phyloP scores from a whole-genome alignment of 2,888 invertebrate species.

The Drosophila planitibia region DNA sequence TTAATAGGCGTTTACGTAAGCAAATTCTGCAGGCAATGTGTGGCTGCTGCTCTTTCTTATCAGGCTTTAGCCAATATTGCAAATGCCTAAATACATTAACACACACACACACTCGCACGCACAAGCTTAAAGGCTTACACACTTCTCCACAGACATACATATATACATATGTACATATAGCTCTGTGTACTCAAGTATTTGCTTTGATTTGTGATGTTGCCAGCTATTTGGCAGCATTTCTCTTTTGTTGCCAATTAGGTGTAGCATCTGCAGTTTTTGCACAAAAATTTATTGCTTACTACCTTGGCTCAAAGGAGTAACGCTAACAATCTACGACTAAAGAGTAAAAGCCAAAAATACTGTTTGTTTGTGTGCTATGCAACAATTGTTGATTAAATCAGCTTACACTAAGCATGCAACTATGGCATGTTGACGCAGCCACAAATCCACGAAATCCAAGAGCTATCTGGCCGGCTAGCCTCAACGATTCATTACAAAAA shows the following conservation, averaged over 20 bases:
- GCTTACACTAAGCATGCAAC: slow-evolving; percentile 29
- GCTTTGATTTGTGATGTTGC: slow-evolving; percentile 13
- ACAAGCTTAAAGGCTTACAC: slow-evolving; percentile 2
- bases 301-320: not conserved
- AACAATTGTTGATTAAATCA: slow-evolving; percentile 51
- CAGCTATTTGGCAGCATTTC: slow-evolving; percentile 6
- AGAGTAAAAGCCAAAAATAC: slow-evolving; percentile 2
- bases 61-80: slow-evolving; percentile 58
- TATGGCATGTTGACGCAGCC: slow-evolving; percentile 45
- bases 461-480: slow-evolving; percentile 1
- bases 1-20: slow-evolving; percentile 62
- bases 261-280: slow-evolving; percentile 8
- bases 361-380: slow-evolving; percentile 33
- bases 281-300: slow-evolving; percentile 1
- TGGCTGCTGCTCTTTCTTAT: slow-evolving; percentile 20
- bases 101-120: slow-evolving; percentile 20
- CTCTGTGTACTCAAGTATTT: slow-evolving; percentile 1
- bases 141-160: slow-evolving; percentile 18
- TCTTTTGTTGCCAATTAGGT: slow-evolving; percentile 6
- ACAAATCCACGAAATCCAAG: slow-evolving; percentile 43
- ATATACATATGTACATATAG: not conserved
- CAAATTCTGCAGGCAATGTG: slow-evolving; percentile 35
- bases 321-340: slow-evolving; percentile 9
- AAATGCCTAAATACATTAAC: slow-evolving; percentile 49
- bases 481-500: slow-evolving; percentile 38